Evolutionary conservation across 2,113 vertebrate genomes (phyloP).

Genomic region (Rhinopomastus cyanomelas): DNA sequence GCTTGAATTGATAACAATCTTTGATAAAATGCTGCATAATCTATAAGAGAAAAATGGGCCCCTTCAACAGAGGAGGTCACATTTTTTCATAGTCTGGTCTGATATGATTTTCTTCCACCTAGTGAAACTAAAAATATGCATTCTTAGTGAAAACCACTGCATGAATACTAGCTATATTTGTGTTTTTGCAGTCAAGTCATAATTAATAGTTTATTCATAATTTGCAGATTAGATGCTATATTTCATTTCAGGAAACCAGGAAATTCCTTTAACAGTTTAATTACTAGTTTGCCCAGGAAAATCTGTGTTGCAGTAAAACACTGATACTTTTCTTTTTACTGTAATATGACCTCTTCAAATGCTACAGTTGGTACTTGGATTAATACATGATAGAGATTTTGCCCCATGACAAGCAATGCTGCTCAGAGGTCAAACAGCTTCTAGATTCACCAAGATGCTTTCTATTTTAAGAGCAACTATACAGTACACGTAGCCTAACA

Average conservation of each 20-base stretch:
- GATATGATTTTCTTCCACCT: background rate
- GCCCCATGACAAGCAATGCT: background rate
- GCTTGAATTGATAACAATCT: constrained; percentile 48
- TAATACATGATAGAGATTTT: background rate
- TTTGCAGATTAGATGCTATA: background rate
- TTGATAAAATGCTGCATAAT: constrained; percentile 46
- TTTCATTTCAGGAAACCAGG: background rate
- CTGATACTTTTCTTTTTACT: background rate
- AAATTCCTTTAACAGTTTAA: background rate
- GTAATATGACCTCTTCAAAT: background rate
- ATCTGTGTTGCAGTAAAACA: background rate
- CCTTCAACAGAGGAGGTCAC: background rate
- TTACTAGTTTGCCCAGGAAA: background rate
- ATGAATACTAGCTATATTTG: background rate
- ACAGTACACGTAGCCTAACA: background rate
- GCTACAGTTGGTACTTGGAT: background rate
- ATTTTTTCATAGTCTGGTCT: background rate
- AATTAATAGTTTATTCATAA: constrained; percentile 19
- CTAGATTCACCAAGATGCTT: background rate
- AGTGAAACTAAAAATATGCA: background rate
- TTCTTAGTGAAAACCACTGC: background rate
- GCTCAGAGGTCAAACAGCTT: background rate
- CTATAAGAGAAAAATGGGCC: background rate
- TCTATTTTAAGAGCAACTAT: background rate
- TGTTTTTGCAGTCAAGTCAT: background rate